Base-by-base conservation (phyloP, 2,888 invertebrate genomes). In the Cheilosia vernalis region DNA sequence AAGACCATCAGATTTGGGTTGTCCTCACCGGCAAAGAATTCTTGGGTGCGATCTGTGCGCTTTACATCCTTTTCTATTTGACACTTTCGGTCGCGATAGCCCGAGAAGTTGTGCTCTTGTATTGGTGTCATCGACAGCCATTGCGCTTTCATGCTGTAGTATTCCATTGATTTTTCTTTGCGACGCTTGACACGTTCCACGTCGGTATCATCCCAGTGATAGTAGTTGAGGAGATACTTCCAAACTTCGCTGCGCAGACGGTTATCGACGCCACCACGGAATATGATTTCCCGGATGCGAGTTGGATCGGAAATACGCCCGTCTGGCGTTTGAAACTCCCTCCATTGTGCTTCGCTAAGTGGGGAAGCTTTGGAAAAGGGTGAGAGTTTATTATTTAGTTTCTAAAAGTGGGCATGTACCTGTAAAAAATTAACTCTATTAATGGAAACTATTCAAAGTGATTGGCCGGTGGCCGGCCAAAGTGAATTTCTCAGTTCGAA, bases 51-150 rank as follows among this genome's bases (percentile, higher is more conserved):
- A 90, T 99, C 99, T 0, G 99, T 99, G 88, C 99, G 94, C 87
- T 97, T 97, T 0, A 99, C 99, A 92, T 99, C 99, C 92, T 99
- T 99, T 89, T 99, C 99, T 69, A 99, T 98, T 74, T 99, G 94
- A 90, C 96, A 97, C 92, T 98, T 98, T 87, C 97, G 94, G 89
- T 99, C 98, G 76, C 97, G 94, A 91, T 96, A 97, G 88, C 96
- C 96, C 2, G 96, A 94, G 92, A 99, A 99, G 87, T 97, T 95
- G 1, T 94, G 94, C 90, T 99, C 98, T 91, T 99, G 99, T 0
- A 94, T 95, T 17, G 94, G 94, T 0, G 96, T 95, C 93, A 99
- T 97, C 0, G 97, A 96, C 87, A 96, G 94, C 99, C 99, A 99
- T 91, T 99, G 99, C 21, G 97, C 93, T 91, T 99, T 99, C 98